A percentile compares a stretch with the other conserved stretches of the same genome.
These are phyloP conservation scores for Heliangelus exortis DNA, from an alignment of 2,797 vertebrate genomes.

Conservation along the genomic window DNA sequence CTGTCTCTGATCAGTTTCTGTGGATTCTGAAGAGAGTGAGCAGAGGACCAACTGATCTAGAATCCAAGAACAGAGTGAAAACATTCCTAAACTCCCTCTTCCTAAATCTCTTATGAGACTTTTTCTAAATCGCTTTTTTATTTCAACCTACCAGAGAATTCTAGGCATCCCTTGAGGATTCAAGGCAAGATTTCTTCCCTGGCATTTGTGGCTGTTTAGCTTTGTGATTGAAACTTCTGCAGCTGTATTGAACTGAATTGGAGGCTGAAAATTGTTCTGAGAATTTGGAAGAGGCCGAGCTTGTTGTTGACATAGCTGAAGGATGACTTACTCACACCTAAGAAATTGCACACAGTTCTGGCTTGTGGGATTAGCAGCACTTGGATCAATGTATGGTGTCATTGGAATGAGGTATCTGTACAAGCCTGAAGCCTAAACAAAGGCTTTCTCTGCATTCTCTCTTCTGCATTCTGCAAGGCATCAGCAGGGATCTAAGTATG, in stretches of 20 bases:
- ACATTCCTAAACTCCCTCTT: neutral
- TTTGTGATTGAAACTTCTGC: neutral
- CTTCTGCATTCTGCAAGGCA: neutral
- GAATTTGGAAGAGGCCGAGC: neutral
- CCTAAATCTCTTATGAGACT: neutral
- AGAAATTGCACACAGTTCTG: neutral
- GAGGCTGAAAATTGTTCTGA: neutral
- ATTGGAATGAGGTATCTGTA: neutral
- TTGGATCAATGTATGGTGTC: neutral
- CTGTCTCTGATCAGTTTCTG: neutral
- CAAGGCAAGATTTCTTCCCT: neutral
- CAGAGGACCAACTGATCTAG: neutral
- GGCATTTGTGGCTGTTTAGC: neutral
- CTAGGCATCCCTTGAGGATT: neutral
- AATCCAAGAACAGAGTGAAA: neutral
- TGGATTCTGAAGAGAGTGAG: neutral
- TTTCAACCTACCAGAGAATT: neutral
- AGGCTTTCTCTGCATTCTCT: neutral
- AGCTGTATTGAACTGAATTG: neutral
- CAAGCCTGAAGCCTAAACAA: neutral
- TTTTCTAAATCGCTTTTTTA: neutral
- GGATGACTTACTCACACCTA: neutral
- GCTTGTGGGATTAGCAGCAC: fast-evolving
- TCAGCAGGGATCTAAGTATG: neutral
- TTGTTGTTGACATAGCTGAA: neutral